These are phyloP conservation scores for Philhelius pedissequus DNA, from an alignment of 2,888 invertebrate genomes.

Conservation along the genomic window DNA sequence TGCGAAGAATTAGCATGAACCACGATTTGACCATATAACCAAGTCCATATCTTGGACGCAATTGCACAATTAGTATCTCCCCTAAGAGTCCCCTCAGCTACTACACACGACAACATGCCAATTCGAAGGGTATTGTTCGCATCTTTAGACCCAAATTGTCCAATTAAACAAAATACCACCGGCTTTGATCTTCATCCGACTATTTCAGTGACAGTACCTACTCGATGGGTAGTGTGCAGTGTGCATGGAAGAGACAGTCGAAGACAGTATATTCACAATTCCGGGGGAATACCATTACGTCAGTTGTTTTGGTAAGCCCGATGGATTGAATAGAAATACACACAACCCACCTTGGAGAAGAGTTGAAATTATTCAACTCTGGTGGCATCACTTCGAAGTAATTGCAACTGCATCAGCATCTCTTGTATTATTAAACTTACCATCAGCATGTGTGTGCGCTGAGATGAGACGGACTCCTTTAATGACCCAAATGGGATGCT, in stretches of 20 bases:
- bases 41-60: constrained; percentile 37
- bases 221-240: too few relatives aligned
- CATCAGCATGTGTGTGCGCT: too few relatives aligned
- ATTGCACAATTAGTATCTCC: constrained; percentile 55
- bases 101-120: constrained; percentile 49
- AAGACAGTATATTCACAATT: constrained; percentile 32
- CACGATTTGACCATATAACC: constrained; percentile 41
- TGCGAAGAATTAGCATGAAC: constrained; percentile 64
- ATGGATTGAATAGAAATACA: not conserved
- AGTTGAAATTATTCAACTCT: constrained; percentile 65
- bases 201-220: constrained; percentile 17
- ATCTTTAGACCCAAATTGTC: constrained; percentile 62
- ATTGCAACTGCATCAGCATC: constrained; percentile 45
- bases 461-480: constrained; percentile 35
- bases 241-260: not conserved
- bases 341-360: constrained; percentile 32
- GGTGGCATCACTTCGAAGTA: constrained; percentile 65
- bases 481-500: constrained; percentile 61
- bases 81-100: constrained; percentile 6
- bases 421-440: not conserved
- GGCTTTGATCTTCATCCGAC: constrained; percentile 60
- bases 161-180: constrained; percentile 67
- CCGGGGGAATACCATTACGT: constrained; percentile 64
- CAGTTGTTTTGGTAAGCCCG: constrained; percentile 12
- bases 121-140: constrained; percentile 60